Base-by-base conservation (phyloP, 2,888 invertebrate species). In the Cecidostiba fungosa region DNA sequence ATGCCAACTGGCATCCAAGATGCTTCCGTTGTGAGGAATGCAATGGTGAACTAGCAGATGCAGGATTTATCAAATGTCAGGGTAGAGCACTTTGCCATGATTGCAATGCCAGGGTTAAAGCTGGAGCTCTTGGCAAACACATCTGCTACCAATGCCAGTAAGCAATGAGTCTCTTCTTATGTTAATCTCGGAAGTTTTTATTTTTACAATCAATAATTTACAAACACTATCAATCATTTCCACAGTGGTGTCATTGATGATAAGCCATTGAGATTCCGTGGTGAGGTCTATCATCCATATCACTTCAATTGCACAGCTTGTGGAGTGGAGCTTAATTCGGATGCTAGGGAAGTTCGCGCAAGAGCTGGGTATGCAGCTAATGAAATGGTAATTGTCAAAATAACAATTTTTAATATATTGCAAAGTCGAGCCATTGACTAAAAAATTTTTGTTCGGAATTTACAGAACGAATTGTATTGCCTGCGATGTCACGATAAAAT, bases 61-160 rank as follows among this genome's bases (percentile, higher is more conserved):
- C 97, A 77, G 99, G 99, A 19, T 99, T 99, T 93, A 98, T 99
- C 90, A 98, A 98, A 91, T 97, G 98, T 92, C 97, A 96, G 86
- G 96, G 96, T 82, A 95, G 96, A 94, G 95, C 97, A 92, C 93
- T 99, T 92, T 99, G 99, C 92, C 98, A 99, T 91, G 97, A 98
- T 81, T 99, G 99, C 94, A 99, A 99, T 93, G 98, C 98, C 12
- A 96, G 97, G 90, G 98, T 99, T 87, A 99, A 99, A 93, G 99
- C 99, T 2, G 97, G 97, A 87, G 98, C 98, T 6, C 95, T 97
- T 89, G 99, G 99, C 87, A 98, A 98, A 94, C 98, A 99, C 94
- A 97, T 99, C 92, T 99, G 99, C 94, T 97, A 98, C 94, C 99
- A 99, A 94, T 99, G 99, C 96, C 98, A 99, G 98, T 99, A 94